These are phyloP conservation scores for Gallinago jamesoni DNA, from an alignment of 2,113 vertebrate genomes.

Conservation along the genomic window DNA sequence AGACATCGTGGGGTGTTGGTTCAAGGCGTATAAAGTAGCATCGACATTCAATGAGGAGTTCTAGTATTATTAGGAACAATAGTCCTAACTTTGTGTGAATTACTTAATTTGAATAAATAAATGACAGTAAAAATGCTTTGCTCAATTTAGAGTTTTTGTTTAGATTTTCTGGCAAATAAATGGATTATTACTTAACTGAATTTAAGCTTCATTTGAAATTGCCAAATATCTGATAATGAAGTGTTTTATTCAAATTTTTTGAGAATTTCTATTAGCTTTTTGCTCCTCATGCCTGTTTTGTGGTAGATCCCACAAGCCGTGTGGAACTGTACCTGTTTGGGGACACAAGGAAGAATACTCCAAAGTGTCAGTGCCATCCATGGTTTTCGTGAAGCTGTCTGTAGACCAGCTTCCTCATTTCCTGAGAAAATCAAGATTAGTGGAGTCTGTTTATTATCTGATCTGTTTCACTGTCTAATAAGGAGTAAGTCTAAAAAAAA, in stretches of 20 bases:
- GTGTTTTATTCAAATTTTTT: background rate
- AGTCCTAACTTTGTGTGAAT: background rate
- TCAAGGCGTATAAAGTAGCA: background rate
- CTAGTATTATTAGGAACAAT: background rate
- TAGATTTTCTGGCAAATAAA: background rate
- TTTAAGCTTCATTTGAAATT: background rate
- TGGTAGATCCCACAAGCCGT: background rate
- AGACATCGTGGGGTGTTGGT: background rate
- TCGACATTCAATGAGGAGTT: fast-evolving
- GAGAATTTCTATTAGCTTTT: background rate
- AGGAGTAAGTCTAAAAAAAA: background rate
- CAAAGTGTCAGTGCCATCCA: background rate
- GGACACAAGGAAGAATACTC: background rate
- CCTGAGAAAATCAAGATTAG: background rate
- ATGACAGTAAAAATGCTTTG: background rate
- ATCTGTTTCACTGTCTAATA: background rate
- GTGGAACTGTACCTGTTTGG: background rate
- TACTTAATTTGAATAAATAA: background rate
- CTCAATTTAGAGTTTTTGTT: background rate
- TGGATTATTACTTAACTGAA: background rate
- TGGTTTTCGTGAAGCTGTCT: background rate
- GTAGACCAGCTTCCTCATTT: background rate
- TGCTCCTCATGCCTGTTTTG: background rate
- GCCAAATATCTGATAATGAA: background rate
- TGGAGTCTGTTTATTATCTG: background rate